Percentiles rank a stretch among this genome's conserved stretches.
Evolutionary conservation across 2,888 invertebrate species (phyloP).

Genomic region (Asteroscopus sphinx): DNA sequence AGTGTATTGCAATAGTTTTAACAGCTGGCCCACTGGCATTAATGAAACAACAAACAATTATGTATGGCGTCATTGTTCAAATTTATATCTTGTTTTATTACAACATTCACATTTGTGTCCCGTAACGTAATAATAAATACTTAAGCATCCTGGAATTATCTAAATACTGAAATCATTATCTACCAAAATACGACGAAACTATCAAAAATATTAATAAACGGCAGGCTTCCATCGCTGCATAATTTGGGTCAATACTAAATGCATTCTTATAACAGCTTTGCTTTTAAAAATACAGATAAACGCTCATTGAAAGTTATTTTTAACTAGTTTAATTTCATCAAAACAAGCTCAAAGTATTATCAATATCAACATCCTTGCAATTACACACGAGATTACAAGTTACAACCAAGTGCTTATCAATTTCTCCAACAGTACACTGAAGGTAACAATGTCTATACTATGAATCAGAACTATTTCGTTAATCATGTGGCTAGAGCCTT

Average conservation of each 20-base stretch:
- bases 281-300: no score
- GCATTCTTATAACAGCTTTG: no score
- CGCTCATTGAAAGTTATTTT: not conserved
- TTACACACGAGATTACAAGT: constrained; percentile 14
- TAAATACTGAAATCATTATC: no score
- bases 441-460: constrained; percentile 42
- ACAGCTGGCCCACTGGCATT: constrained; percentile 41
- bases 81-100: constrained; percentile 10
- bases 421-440: constrained; percentile 31
- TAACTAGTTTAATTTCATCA: constrained; percentile 10
- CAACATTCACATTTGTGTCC: constrained; percentile 6
- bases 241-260: no score
- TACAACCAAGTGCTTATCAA: constrained; percentile 38
- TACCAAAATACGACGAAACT: no score
- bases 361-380: constrained; percentile 26
- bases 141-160: no score
- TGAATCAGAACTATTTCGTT: constrained; percentile 35
- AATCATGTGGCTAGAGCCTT: constrained; percentile 27
- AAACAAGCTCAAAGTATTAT: constrained; percentile 23
- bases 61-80: constrained; percentile 35
- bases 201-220: no score
- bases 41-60: constrained; percentile 31
- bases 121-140: not conserved
- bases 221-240: no score
- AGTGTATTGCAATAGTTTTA: constrained; percentile 34